Percentiles rank a stretch among this genome's conserved stretches.
phyloP scores from a whole-genome alignment of 2,113 vertebrate genomes.

The Mustelus asterias region DNA sequence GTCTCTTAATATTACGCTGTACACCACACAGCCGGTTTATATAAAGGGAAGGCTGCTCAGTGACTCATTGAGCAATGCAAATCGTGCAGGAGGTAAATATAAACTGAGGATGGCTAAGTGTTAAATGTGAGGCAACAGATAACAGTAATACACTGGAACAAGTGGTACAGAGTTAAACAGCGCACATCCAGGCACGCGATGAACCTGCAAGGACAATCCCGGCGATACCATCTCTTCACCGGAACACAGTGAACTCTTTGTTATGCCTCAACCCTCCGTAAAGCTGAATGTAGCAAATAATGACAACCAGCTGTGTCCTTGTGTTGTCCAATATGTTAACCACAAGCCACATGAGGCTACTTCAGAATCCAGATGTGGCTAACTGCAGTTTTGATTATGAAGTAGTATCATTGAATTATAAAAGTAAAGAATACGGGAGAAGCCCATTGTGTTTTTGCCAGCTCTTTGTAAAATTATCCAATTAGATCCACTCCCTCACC shows the following conservation, averaged over 20 bases:
- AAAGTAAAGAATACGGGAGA: neutral
- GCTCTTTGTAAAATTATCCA: neutral
- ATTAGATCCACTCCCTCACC: neutral
- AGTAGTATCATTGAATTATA: neutral
- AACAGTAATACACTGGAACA: neutral
- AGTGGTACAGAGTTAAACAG: neutral
- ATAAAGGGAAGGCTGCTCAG: slow-evolving; percentile 1
- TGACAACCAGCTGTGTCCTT: neutral
- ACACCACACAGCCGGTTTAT: neutral
- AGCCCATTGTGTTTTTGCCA: neutral
- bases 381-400: neutral
- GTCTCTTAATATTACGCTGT: neutral
- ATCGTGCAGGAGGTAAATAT: neutral
- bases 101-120: neutral
- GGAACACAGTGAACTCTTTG: neutral
- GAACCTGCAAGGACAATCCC: neutral
- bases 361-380: neutral
- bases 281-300: slow-evolving; percentile 14
- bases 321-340: neutral
- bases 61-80: neutral
- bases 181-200: neutral
- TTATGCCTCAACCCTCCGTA: neutral
- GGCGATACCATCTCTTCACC: neutral
- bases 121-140: neutral
- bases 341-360: neutral